Evolutionary conservation across 2,888 invertebrate genomes (phyloP).

Genomic region (Mechanitis mazaeus): DNA sequence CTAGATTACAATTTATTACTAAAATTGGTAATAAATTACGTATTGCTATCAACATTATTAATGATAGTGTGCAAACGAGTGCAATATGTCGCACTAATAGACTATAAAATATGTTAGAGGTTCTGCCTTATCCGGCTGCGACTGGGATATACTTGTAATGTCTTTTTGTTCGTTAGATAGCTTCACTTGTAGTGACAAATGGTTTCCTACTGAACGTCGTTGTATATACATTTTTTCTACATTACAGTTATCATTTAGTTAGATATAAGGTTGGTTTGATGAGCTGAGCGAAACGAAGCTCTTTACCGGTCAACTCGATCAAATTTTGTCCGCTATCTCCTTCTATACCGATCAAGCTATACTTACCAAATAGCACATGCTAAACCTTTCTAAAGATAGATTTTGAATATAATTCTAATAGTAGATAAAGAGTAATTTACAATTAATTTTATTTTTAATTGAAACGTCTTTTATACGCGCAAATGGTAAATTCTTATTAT

Average conservation of each 20-base stretch:
- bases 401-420: no score
- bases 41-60: slow-evolving; percentile 2
- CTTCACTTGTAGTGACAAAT: background rate
- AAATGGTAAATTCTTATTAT: no score
- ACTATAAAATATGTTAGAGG: background rate
- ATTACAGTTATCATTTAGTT: background rate
- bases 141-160: slow-evolving; percentile 3
- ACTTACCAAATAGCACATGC: no score
- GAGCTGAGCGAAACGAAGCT: no score
- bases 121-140: background rate
- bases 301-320: no score
- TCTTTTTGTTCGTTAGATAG: background rate
- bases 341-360: no score
- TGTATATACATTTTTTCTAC: background rate
- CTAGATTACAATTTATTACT: background rate
- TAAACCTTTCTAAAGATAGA: no score
- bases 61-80: background rate
- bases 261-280: no score
- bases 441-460: no score
- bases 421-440: no score
- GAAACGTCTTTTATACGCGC: no score
- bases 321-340: no score
- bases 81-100: slow-evolving; percentile 1
- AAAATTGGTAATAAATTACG: background rate
- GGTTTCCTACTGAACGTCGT: background rate